Percentiles rank a stretch among this genome's conserved stretches.
These are phyloP conservation scores for Scomberomorus guttatus DNA, from an alignment of 2,797 vertebrate genomes.

Conservation along the genomic window DNA sequence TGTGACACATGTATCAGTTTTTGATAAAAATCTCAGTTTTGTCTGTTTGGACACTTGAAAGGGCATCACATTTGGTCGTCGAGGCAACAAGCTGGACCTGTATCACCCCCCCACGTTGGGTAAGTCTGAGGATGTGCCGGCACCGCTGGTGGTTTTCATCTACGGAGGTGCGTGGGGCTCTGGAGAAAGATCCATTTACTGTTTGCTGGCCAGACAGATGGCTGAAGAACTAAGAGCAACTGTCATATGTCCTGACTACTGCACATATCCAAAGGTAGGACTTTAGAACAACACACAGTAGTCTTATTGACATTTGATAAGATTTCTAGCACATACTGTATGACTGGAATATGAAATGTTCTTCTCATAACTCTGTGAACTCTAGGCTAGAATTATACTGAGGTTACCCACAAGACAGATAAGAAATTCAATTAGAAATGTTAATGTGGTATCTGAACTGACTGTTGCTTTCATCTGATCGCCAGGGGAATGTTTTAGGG, in stretches of 20 bases:
- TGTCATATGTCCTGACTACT: conserved; percentile 87
- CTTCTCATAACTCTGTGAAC: background rate
- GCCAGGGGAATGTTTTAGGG: conserved; percentile 83
- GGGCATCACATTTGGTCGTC: conserved; percentile 83
- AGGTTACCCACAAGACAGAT: background rate
- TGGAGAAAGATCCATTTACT: conserved; percentile 84
- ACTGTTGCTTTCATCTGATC: conserved; percentile 44
- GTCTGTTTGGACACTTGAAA: conserved; percentile 49
- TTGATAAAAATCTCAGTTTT: background rate
- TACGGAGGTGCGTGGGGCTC: conserved; percentile 87
- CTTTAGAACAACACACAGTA: background rate
- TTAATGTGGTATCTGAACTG: conserved; percentile 25
- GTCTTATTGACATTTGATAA: background rate
- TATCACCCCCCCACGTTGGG: conserved; percentile 73
- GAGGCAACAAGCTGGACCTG: conserved; percentile 85
- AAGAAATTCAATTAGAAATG: conserved; percentile 6
- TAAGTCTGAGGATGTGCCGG: conserved; percentile 14
- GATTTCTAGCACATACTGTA: background rate
- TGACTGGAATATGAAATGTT: background rate
- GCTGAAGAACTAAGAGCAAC: conserved; percentile 80
- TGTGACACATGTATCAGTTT: background rate
- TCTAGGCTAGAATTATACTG: background rate
- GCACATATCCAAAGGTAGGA: conserved; percentile 84
- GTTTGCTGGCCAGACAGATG: conserved; percentile 84
- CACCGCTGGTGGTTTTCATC: conserved; percentile 82